Conservation (phyloP, 2,888 invertebrate species). For the Coenonympha glycerion region DNA sequence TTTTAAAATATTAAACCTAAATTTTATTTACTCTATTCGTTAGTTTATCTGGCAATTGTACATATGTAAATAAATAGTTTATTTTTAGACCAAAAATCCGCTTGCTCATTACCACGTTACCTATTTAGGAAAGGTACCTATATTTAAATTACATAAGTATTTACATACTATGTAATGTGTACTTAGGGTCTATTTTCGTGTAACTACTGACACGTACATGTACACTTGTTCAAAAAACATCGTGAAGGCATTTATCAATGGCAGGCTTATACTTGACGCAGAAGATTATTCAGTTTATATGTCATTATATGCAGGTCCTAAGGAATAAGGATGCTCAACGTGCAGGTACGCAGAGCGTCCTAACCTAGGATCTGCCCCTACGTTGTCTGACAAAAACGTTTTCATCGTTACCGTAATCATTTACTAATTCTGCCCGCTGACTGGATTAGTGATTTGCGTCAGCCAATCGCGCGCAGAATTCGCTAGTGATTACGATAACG, state of each 20-base stretch:
- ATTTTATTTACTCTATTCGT: not conserved
- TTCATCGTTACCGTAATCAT: no score
- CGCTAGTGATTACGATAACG: no score
- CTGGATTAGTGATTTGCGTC: no score
- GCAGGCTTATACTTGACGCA: not conserved
- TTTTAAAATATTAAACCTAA: no score
- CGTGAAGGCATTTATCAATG: not conserved
- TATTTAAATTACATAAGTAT: conserved; percentile 8
- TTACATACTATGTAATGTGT: not conserved
- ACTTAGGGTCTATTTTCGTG: conserved; percentile 7
- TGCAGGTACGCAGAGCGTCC: no score
- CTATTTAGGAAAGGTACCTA: conserved; percentile 1
- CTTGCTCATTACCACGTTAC: not conserved
- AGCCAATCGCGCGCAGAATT: no score
- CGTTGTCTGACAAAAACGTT: no score
- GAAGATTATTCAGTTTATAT: no score
- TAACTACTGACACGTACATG: not conserved
- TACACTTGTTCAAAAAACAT: not conserved
- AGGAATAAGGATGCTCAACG: no score
- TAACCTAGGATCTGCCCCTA: no score
- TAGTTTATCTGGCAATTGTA: not conserved
- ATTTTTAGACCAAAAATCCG: not conserved
- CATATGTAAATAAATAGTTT: not conserved
- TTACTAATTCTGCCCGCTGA: no score
- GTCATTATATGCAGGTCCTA: no score